Percentiles rank a stretch among this genome's conserved stretches.
Evolutionary conservation across 37 sponge, comb jelly and placozoan genomes (phyloP).

Genomic region (Mnemiopsis leidyi): DNA sequence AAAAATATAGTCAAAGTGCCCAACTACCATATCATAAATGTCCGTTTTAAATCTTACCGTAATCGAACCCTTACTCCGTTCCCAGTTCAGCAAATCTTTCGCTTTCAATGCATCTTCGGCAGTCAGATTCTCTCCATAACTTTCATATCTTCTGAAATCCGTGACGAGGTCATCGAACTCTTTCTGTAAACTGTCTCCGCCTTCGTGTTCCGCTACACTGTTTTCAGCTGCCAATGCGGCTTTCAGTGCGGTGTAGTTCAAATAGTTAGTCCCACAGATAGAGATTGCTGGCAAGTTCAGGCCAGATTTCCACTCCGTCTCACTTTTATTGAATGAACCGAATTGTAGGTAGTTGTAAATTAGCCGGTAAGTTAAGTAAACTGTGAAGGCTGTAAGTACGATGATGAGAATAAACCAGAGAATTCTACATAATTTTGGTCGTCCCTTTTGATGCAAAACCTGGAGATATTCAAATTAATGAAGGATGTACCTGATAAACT

Average conservation of each 20-base stretch:
- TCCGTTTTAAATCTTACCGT: not conserved
- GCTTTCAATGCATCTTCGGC: not conserved
- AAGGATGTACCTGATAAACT: too few relatives aligned
- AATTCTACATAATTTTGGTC: not conserved
- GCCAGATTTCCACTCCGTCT: not conserved
- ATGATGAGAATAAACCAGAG: not conserved
- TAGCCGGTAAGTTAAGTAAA: not conserved
- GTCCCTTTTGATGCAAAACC: not conserved
- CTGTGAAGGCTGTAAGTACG: not conserved
- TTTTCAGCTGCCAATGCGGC: not conserved
- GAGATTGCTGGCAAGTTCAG: not conserved
- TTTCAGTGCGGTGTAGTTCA: constrained; percentile 10
- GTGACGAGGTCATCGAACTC: not conserved
- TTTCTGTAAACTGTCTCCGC: not conserved
- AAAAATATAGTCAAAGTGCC: not conserved
- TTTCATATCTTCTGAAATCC: not conserved
- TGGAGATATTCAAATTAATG: too few relatives aligned
- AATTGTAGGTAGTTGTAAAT: not conserved
- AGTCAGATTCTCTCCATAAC: not conserved
- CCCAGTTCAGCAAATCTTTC: not conserved
- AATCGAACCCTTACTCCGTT: not conserved
- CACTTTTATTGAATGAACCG: not conserved
- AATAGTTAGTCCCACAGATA: not conserved
- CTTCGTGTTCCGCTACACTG: not conserved
- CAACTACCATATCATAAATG: not conserved